Evolutionary conservation across 2,113 vertebrate genomes (phyloP).

Genomic region (Dicerorhinus sumatrensis): DNA sequence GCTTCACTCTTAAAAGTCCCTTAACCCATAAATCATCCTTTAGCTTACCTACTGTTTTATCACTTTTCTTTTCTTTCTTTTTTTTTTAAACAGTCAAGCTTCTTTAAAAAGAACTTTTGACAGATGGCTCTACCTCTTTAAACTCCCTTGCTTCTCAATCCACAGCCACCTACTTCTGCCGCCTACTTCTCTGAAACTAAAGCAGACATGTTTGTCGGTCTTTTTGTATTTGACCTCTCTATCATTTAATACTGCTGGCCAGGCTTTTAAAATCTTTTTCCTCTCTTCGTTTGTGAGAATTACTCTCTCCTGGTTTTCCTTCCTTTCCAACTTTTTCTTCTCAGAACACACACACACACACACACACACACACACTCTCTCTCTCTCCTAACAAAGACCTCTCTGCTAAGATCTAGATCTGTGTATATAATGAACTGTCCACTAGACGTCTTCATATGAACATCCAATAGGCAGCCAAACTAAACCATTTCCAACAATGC

Average conservation of each 20-base stretch:
- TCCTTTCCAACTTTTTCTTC: conserved; percentile 26
- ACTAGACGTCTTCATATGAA: background rate
- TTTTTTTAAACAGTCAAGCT: background rate
- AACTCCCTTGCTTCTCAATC: background rate
- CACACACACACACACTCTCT: background rate
- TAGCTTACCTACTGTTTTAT: conserved; percentile 20
- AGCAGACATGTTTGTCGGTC: background rate
- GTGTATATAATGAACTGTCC: background rate
- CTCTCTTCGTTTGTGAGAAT: conserved; percentile 1
- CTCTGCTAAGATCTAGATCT: background rate
- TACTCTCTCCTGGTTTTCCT: background rate
- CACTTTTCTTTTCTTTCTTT: background rate
- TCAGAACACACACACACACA: background rate
- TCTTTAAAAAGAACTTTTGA: conserved; percentile 30
- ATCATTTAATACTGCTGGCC: conserved; percentile 32
- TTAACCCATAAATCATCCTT: conserved; percentile 18
- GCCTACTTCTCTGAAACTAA: conserved; percentile 38
- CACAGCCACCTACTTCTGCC: background rate
- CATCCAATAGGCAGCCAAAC: background rate
- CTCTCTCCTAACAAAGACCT: background rate
- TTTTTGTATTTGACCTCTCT: background rate
- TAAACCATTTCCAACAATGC: background rate
- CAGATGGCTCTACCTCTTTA: conserved; percentile 18
- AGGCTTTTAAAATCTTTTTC: background rate
- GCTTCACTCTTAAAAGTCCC: background rate